These are phyloP conservation scores for Caenorhabditis brenneri DNA, from an alignment of 1,140 invertebrate species.

Conservation along the genomic window DNA sequence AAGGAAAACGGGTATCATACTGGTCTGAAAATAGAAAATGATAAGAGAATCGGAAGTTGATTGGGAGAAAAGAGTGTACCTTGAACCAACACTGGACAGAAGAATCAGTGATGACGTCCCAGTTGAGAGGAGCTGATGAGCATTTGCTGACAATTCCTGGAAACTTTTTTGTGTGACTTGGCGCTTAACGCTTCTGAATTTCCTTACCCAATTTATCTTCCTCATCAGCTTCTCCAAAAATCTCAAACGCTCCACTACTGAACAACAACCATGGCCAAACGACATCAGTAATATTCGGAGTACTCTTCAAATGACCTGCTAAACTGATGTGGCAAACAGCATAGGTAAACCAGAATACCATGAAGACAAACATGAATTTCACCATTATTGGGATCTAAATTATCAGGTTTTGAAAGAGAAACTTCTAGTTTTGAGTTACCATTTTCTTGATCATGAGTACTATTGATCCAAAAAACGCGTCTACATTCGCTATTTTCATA, in stretches of 20 bases:
- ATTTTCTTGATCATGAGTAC: constrained; percentile 47
- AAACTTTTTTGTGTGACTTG: not conserved
- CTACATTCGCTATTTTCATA: constrained; percentile 37
- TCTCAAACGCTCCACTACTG: constrained; percentile 45
- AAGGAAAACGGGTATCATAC: constrained; percentile 39
- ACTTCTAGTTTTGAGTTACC: not conserved
- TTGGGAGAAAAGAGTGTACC: too few relatives aligned
- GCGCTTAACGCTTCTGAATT: not conserved
- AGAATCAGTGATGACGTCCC: constrained; percentile 39
- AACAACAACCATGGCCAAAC: constrained; percentile 36
- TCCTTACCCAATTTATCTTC: constrained; percentile 37
- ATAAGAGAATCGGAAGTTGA: not conserved
- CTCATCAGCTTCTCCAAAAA: constrained; percentile 46
- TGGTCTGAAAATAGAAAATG: constrained; percentile 8
- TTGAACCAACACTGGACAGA: constrained; percentile 42
- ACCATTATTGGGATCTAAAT: constrained; percentile 44
- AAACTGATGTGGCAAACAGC: constrained; percentile 49
- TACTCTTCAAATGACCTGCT: constrained; percentile 35
- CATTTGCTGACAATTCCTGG: constrained; percentile 20
- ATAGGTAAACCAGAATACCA: constrained; percentile 41
- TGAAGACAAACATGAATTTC: constrained; percentile 42
- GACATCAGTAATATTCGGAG: constrained; percentile 16
- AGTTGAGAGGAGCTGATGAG: constrained; percentile 22
- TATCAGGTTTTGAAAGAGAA: not conserved
- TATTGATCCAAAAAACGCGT: constrained; percentile 42